phyloP scores from a whole-genome alignment of 2,888 invertebrate species.

The Acleris cristana region DNA sequence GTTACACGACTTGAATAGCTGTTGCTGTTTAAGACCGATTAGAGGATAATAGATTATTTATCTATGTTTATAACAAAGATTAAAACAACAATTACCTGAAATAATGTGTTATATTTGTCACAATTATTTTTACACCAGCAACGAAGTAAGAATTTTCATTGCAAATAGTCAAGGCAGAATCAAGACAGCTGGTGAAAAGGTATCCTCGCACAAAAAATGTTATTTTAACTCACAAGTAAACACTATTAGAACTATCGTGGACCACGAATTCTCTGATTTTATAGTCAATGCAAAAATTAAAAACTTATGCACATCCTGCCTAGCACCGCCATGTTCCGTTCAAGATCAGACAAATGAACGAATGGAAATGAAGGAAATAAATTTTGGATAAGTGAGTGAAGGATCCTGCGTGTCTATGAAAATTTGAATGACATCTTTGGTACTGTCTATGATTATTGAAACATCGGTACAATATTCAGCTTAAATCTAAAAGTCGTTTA shows the following conservation, averaged over 20 bases:
- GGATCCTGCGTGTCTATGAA: slow-evolving; percentile 41
- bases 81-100: slow-evolving; percentile 74
- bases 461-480: neutral
- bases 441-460: slow-evolving; percentile 11
- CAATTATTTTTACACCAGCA: slow-evolving; percentile 83
- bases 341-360: slow-evolving; percentile 46
- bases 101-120: slow-evolving; percentile 75
- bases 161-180: slow-evolving; percentile 63
- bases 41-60: slow-evolving; percentile 18
- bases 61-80: slow-evolving; percentile 40
- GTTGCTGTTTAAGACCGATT: slow-evolving; percentile 32
- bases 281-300: slow-evolving; percentile 71
- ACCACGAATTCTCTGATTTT: slow-evolving; percentile 59
- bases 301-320: slow-evolving; percentile 79
- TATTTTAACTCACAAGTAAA: slow-evolving; percentile 48
- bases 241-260: slow-evolving; percentile 50
- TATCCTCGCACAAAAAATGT: slow-evolving; percentile 49
- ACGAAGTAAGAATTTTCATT: slow-evolving; percentile 80
- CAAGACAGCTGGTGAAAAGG: slow-evolving; percentile 46
- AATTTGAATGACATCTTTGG: slow-evolving; percentile 36
- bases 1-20: slow-evolving; percentile 47
- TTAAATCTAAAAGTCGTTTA: too few species aligned
- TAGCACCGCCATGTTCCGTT: slow-evolving; percentile 81
- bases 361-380: slow-evolving; percentile 51
- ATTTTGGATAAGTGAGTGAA: slow-evolving; percentile 46